phyloP scores from a whole-genome alignment of 2,113 vertebrate species.

The Calyptomena viridis region DNA sequence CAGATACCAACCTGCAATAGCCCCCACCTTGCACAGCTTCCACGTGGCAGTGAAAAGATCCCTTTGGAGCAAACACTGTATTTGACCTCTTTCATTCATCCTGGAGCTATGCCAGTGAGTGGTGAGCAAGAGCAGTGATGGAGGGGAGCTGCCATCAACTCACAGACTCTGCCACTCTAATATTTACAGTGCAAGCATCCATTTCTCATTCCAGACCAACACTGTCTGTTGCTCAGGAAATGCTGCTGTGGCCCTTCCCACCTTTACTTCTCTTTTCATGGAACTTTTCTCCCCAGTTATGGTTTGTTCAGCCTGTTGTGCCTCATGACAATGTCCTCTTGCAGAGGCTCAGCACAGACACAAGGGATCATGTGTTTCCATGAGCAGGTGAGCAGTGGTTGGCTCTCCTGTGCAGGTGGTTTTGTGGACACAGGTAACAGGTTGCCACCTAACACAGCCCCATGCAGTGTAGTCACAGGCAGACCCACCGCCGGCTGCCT shows the following conservation, averaged over 20 bases:
- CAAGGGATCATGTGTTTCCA: not conserved
- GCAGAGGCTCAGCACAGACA: not conserved
- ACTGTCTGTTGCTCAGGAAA: not conserved
- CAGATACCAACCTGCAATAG: accelerated
- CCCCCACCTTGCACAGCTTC: not conserved
- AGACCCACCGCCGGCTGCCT: not conserved
- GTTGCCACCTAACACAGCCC: not conserved
- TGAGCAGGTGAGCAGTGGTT: not conserved
- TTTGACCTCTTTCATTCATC: not conserved
- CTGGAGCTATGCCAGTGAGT: not conserved
- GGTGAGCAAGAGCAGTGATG: not conserved
- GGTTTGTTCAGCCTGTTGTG: not conserved
- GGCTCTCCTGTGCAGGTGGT: not conserved
- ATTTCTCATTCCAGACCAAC: not conserved
- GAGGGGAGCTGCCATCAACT: not conserved
- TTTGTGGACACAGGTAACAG: not conserved
- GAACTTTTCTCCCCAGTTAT: not conserved
- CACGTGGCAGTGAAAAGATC: not conserved
- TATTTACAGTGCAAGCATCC: not conserved
- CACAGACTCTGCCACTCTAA: not conserved
- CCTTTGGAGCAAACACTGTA: accelerated
- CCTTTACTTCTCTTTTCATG: not conserved
- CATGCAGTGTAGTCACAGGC: not conserved
- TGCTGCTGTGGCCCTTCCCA: not conserved
- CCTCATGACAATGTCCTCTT: not conserved